phyloP scores from a whole-genome alignment of 2,888 invertebrate species.

The Pediacus dermestoides region DNA sequence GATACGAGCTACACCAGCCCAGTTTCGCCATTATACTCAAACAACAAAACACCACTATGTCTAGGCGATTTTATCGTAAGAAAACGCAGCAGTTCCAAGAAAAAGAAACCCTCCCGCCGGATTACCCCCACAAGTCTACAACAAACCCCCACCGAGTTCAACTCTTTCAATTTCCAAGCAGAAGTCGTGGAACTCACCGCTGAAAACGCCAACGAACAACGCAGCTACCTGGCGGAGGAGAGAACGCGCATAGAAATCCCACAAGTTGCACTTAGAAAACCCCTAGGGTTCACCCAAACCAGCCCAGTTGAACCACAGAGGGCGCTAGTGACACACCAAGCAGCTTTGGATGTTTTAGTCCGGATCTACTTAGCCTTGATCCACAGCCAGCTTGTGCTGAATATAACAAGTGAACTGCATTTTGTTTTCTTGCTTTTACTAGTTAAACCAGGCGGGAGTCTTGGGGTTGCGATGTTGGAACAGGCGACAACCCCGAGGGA shows the following conservation, averaged over 20 bases:
- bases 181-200: conserved; percentile 18
- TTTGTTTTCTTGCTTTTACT: conserved; percentile 65
- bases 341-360: conserved; percentile 56
- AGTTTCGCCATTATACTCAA: conserved; percentile 38
- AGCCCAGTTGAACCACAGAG: conserved; percentile 42
- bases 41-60: conserved; percentile 32
- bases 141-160: conserved; percentile 24
- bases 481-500: conserved; percentile 3
- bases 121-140: conserved; percentile 55
- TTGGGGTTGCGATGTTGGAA: no score
- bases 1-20: conserved; percentile 31
- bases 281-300: conserved; percentile 36
- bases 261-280: conserved; percentile 12
- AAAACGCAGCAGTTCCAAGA: conserved; percentile 32
- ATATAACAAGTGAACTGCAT: conserved; percentile 65
- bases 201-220: conserved; percentile 21
- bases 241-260: conserved; percentile 27
- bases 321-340: conserved; percentile 51
- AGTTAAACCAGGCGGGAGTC: no score
- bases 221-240: conserved; percentile 31
- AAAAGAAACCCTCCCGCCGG: conserved; percentile 39
- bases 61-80: conserved; percentile 44
- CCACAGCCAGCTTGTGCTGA: conserved; percentile 60
- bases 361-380: conserved; percentile 59
- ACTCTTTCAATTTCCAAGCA: conserved; percentile 38